Conservation (phyloP, 1,140 invertebrate genomes). For the Danaus plexippus region DNA sequence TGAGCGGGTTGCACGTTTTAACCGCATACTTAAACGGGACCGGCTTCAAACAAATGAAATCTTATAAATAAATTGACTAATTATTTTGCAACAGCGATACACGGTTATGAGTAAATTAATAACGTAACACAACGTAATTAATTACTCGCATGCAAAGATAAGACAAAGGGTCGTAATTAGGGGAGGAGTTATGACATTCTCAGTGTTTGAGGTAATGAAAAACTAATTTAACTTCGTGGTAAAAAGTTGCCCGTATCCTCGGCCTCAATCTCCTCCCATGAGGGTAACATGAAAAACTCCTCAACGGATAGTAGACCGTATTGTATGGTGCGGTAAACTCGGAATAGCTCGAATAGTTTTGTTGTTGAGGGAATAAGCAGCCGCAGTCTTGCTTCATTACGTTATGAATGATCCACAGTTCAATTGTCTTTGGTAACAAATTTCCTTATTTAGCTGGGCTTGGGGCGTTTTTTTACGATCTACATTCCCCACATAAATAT, state of each 20-base stretch:
- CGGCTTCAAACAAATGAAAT: constrained; percentile 18
- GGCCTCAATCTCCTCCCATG: constrained; percentile 5
- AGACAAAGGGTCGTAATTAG: constrained; percentile 53
- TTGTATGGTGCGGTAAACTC: constrained; percentile 4
- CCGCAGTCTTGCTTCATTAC: constrained; percentile 32
- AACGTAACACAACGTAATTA: constrained; percentile 46
- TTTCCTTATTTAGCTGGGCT: constrained; percentile 34
- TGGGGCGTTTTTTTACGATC: constrained; percentile 14
- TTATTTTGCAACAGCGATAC: constrained; percentile 40
- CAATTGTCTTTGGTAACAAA: constrained; percentile 35
- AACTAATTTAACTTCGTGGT: constrained; percentile 56
- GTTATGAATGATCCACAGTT: constrained; percentile 33
- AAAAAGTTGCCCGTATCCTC: constrained; percentile 33
- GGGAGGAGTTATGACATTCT: constrained; percentile 40
- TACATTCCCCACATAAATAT: constrained; percentile 15
- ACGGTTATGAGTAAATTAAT: constrained; percentile 54
- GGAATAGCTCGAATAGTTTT: constrained; percentile 2
- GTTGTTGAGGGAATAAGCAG: neutral
- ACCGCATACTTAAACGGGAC: constrained; percentile 7
- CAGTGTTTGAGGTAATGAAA: constrained; percentile 42
- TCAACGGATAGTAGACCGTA: constrained; percentile 11
- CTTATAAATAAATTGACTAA: constrained; percentile 50
- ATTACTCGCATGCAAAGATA: constrained; percentile 53
- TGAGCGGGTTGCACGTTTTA: constrained; percentile 9
- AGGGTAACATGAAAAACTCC: constrained; percentile 1